A percentile compares a stretch with the other conserved stretches of the same genome.
Evolutionary conservation across 2,888 invertebrate genomes (phyloP).

Genomic region (Habrosyne pyritoides): DNA sequence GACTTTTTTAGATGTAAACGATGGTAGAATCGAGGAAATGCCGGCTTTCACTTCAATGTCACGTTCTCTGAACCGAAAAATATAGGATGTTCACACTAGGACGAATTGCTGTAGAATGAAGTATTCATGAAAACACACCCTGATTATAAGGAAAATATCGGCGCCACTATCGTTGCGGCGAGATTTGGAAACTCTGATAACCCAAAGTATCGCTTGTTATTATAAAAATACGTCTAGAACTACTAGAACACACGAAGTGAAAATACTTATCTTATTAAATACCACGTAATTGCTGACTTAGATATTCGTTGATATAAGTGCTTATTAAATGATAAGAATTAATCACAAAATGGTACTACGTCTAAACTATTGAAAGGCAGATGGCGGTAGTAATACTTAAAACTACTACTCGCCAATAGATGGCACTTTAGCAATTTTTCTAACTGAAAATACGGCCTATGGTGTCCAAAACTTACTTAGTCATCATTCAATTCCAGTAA

Average conservation of each 20-base stretch:
- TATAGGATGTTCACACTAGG: slow-evolving; percentile 75
- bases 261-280: slow-evolving; percentile 19
- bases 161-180: slow-evolving; percentile 70
- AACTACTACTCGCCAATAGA: slow-evolving; percentile 46
- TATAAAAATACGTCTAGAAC: not conserved
- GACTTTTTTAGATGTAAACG: slow-evolving; percentile 37
- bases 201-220: not conserved
- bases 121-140: slow-evolving; percentile 80
- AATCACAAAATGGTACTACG: not conserved
- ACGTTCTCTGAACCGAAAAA: slow-evolving; percentile 59
- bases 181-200: slow-evolving; percentile 42
- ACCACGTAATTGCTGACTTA: slow-evolving; percentile 23
- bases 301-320: slow-evolving; percentile 9
- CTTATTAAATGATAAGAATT: not conserved
- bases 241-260: slow-evolving; percentile 6
- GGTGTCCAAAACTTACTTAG: no score
- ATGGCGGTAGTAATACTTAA: slow-evolving; percentile 24
- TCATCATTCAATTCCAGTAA: no score
- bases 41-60: slow-evolving; percentile 78
- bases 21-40: slow-evolving; percentile 38
- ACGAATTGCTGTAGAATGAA: slow-evolving; percentile 80
- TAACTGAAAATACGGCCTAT: no score
- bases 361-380: slow-evolving; percentile 20
- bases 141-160: slow-evolving; percentile 80
- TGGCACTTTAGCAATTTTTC: no score